Percentiles rank a stretch among this genome's conserved stretches.
Conservation (phyloP, 2,797 vertebrate species). For the Huso huso region DNA sequence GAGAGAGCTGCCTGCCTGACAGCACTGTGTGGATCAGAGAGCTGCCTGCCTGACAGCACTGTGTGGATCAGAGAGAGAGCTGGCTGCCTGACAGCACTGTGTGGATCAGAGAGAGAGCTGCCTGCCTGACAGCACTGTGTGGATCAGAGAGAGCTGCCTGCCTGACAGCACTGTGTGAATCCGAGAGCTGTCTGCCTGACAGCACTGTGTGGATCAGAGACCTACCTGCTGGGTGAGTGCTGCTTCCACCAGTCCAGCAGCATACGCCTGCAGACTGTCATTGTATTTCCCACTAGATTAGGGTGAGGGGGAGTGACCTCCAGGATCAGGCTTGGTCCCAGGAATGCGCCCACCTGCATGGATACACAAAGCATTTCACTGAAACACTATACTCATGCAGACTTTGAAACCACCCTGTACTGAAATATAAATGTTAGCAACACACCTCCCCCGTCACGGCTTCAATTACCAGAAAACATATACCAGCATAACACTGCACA, state of each 20-base stretch:
- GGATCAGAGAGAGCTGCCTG: no score
- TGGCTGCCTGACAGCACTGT: no score
- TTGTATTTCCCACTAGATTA: slow-evolving; percentile 62
- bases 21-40: no score
- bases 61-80: no score
- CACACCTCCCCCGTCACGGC: not conserved
- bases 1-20: no score
- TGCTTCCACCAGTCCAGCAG: slow-evolving; percentile 80
- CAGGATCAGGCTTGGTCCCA: no score
- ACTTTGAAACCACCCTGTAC: not conserved
- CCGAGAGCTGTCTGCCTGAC: no score
- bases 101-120: no score
- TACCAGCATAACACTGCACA: not conserved
- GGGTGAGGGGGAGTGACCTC: slow-evolving; percentile 76
- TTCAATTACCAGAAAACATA: not conserved
- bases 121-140: no score
- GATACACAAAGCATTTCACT: not conserved
- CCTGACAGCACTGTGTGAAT: no score
- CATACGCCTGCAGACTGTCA: slow-evolving; percentile 84
- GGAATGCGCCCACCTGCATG: slow-evolving; percentile 77
- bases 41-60: no score
- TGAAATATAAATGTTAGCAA: not conserved
- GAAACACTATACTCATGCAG: no score
- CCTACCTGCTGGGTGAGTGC: slow-evolving; percentile 71
- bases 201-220: not conserved